Base-by-base conservation (phyloP, 2,888 invertebrate genomes). In the Drosophila hamatofila region DNA sequence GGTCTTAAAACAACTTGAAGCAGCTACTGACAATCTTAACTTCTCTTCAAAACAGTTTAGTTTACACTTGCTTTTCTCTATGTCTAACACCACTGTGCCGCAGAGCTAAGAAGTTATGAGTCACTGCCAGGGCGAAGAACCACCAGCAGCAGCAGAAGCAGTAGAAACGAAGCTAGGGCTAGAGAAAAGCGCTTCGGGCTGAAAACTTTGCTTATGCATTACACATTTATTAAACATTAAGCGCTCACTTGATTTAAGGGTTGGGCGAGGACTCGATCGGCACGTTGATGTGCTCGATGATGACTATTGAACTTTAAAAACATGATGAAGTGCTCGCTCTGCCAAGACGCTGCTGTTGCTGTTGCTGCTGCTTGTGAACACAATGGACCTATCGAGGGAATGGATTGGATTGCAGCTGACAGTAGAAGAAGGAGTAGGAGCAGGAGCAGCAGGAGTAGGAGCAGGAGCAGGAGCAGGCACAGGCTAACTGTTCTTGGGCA, bases 151-250 rank as follows among this genome's bases (percentile, higher is more conserved):
- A 70, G 62, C 65, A 62, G 55, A 46, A 21, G 37, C 7, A 65
- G 54, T 59, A 49, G 2, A 23, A 44, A 56, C 27, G 55, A 37
- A 57, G 57, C 42, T 39, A 54, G 37, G 54, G 57, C 33, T 35
- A 69, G 60, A 69, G 60, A 42, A 67, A 69, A 69, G 37, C 49
- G 80, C 82, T 75, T 72, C 68, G 62, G 81, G 83, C 81, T 80
- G 70, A 59, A 81, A 84, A 75, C 78, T 88, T 84, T 85, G 83
- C 88, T 89, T 90, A 90, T 79, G 90, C 83, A 79, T 89, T 76
- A 75, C 72, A 81, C 81, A 86, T 86, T 86, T 88, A 88, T 89
- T 88, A 89, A 88, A 76, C 83, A 89, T 85, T 88, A 86, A 84
- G 81, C 52, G 72, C 56, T 72, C 72, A 74, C 81, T 88, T 83